Percentiles rank a stretch among this genome's conserved stretches.
These are phyloP conservation scores for Petrocephalus microphthalmus DNA, from an alignment of 2,113 vertebrate genomes.

Conservation along the genomic window DNA sequence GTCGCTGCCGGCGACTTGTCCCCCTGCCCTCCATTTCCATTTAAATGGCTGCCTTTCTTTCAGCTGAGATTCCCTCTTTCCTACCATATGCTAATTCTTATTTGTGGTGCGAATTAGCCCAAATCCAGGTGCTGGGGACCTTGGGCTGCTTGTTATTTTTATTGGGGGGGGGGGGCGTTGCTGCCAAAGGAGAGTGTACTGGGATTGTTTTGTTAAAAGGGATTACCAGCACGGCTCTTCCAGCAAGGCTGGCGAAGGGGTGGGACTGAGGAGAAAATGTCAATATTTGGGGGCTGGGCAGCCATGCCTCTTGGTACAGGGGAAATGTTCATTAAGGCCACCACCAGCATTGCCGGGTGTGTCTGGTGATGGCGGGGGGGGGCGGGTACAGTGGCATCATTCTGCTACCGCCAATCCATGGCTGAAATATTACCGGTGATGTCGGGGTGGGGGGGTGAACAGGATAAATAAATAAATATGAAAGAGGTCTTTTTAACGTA, in stretches of 20 bases:
- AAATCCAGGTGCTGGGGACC: slow-evolving; percentile 77
- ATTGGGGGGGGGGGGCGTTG: slow-evolving; percentile 43
- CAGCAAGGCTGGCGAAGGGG: slow-evolving; percentile 50
- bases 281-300: slow-evolving; percentile 66
- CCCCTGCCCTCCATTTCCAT: slow-evolving; percentile 86
- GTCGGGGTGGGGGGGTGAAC: background rate
- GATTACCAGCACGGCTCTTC: slow-evolving; percentile 66
- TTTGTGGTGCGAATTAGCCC: slow-evolving; percentile 62
- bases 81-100: slow-evolving; percentile 83
- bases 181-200: slow-evolving; percentile 48
- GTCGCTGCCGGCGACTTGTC: slow-evolving; percentile 73
- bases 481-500: slow-evolving; percentile 5
- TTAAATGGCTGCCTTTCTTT: slow-evolving; percentile 78
- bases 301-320: slow-evolving; percentile 40
- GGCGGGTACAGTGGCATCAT: background rate
- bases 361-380: background rate
- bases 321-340: slow-evolving; percentile 30
- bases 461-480: slow-evolving; percentile 18
- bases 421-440: background rate
- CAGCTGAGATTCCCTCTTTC: slow-evolving; percentile 60
- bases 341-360: background rate
- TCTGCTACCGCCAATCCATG: background rate
- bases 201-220: slow-evolving; percentile 68
- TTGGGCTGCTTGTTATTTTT: slow-evolving; percentile 63
- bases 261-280: slow-evolving; percentile 53